These are phyloP conservation scores for Eueremaeus valkanovi DNA, from an alignment of 2,888 invertebrate species.

Conservation along the genomic window DNA sequence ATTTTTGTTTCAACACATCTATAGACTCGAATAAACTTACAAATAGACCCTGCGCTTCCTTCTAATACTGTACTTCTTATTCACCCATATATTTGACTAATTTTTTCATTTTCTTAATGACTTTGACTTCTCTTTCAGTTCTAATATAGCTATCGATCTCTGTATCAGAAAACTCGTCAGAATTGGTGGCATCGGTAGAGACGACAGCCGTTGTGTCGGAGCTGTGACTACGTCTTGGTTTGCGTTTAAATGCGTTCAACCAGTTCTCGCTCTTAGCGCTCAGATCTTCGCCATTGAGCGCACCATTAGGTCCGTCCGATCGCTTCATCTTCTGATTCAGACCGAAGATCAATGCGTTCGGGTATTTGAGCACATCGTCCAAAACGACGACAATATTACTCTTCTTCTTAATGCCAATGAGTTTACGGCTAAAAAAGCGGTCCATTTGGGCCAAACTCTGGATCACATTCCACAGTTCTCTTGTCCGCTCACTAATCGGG, in stretches of 20 bases:
- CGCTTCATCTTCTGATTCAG: background rate
- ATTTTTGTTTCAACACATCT: too few species aligned
- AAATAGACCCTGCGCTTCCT: too few species aligned
- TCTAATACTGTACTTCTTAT: too few species aligned
- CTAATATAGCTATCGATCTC: background rate
- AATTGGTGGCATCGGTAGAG: background rate
- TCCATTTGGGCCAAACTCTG: background rate
- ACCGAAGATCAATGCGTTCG: background rate
- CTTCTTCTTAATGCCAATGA: background rate
- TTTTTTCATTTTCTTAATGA: slow-evolving; percentile 19
- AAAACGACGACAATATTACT: background rate
- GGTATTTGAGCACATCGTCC: background rate
- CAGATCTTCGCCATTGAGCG: background rate
- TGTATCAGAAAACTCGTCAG: background rate
- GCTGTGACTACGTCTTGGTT: background rate
- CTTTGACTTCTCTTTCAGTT: background rate
- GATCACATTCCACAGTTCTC: background rate
- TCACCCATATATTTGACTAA: too few species aligned
- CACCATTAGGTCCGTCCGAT: background rate
- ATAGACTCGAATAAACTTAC: too few species aligned
- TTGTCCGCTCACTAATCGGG: background rate
- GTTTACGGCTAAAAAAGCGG: background rate
- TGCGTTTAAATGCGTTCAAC: background rate
- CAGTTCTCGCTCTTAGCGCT: background rate
- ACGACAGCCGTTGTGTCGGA: too few species aligned